Conservation (phyloP, 2,888 invertebrate species). For the Tipula lateralis region DNA sequence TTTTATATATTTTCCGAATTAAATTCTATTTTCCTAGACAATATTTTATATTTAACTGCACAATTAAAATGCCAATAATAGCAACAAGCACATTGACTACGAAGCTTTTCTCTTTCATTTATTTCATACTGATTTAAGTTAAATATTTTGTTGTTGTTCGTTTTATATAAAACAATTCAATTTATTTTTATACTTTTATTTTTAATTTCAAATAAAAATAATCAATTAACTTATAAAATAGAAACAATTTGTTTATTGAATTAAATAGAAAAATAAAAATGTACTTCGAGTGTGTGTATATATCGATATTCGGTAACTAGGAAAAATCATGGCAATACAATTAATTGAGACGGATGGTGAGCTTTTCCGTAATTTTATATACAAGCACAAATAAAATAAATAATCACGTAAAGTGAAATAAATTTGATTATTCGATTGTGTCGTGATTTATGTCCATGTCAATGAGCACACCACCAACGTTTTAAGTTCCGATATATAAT, state of each 20-base stretch:
- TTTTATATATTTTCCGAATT: too few relatives aligned
- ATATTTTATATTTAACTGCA: too few relatives aligned
- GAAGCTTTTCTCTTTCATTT: too few relatives aligned
- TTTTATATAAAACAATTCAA: too few relatives aligned
- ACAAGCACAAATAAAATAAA: background rate
- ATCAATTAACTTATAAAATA: background rate
- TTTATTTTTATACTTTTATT: background rate
- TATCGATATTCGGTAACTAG: too few relatives aligned
- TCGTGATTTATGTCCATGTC: slow-evolving; percentile 5
- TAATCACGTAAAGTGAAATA: background rate
- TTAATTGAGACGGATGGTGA: background rate
- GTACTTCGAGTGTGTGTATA: background rate
- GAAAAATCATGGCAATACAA: background rate
- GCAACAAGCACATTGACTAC: too few relatives aligned
- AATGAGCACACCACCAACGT: background rate
- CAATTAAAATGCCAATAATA: too few relatives aligned
- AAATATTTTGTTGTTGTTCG: too few relatives aligned
- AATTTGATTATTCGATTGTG: background rate
- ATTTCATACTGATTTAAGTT: too few relatives aligned
- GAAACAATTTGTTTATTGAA: slow-evolving; percentile 19
- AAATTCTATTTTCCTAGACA: too few relatives aligned
- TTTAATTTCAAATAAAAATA: slow-evolving; percentile 11
- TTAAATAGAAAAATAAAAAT: background rate
- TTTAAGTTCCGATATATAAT: background rate
- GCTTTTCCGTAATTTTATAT: background rate